Percentiles rank a stretch among this genome's conserved stretches.
Evolutionary conservation across 2,888 invertebrate genomes (phyloP).

Genomic region (Mythimna loreyi): DNA sequence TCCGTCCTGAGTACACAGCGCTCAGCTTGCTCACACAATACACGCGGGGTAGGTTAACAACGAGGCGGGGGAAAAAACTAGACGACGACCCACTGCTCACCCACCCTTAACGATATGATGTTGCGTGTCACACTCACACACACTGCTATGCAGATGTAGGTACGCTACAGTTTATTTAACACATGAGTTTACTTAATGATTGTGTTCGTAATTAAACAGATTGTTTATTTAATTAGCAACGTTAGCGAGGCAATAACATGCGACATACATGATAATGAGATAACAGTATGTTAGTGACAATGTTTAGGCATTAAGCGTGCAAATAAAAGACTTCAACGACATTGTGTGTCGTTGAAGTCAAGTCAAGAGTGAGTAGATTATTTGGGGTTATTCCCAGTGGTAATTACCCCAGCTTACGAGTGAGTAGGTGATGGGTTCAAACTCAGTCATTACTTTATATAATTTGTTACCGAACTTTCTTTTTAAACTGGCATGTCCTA

Average conservation of each 20-base stretch:
- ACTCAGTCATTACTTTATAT: too few species aligned
- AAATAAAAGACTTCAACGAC: constrained; percentile 11
- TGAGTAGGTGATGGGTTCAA: too few species aligned
- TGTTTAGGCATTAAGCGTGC: constrained; percentile 12
- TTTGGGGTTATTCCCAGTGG: too few species aligned
- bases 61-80: constrained; percentile 45
- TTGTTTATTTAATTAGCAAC: constrained; percentile 36
- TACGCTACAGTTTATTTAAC: constrained; percentile 41
- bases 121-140: constrained; percentile 37
- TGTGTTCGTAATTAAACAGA: constrained; percentile 45
- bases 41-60: constrained; percentile 69
- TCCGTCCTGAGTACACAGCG: constrained; percentile 84
- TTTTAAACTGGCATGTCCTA: too few species aligned
- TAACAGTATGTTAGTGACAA: constrained; percentile 17
- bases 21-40: constrained; percentile 78
- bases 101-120: constrained; percentile 44
- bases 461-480: too few species aligned
- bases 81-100: constrained; percentile 30
- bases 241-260: constrained; percentile 29
- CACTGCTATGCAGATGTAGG: constrained; percentile 28
- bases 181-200: constrained; percentile 50
- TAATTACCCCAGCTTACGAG: too few species aligned
- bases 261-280: constrained; percentile 31
- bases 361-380: too few species aligned
- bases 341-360: too few species aligned